Evolutionary conservation across 2,888 invertebrate genomes (phyloP).

Genomic region (Entomobrya proxima): DNA sequence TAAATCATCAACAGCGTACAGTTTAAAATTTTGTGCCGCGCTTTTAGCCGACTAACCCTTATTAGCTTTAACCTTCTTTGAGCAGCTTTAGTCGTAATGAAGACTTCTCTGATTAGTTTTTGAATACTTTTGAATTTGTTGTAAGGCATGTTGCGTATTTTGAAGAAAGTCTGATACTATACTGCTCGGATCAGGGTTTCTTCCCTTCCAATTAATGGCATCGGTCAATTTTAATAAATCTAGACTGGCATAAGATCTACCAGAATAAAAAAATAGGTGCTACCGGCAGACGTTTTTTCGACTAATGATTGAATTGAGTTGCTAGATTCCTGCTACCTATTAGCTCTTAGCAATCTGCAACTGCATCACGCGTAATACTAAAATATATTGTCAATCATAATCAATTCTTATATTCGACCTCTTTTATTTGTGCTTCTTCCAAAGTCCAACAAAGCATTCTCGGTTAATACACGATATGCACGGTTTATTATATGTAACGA

Average conservation of each 20-base stretch:
- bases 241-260: conserved; percentile 6
- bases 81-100: background rate
- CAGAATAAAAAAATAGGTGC: conserved; percentile 3
- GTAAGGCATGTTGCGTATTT: background rate
- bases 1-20: background rate
- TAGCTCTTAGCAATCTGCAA: conserved; percentile 25
- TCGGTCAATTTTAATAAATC: conserved; percentile 16
- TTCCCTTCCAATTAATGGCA: background rate
- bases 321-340: background rate
- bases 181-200: background rate
- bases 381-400: conserved; percentile 21
- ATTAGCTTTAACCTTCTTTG: no score
- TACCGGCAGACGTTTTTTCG: background rate
- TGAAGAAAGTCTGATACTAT: background rate
- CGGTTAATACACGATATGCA: background rate
- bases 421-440: background rate
- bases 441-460: background rate
- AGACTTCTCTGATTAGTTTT: background rate
- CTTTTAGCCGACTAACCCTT: conserved; percentile 2
- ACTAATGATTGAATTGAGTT: conserved; percentile 5
- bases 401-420: background rate
- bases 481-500: background rate
- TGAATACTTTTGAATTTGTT: background rate
- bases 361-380: conserved; percentile 40
- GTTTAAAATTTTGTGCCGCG: background rate